A percentile compares a stretch with the other conserved stretches of the same genome.
phyloP scores from a whole-genome alignment of 2,797 vertebrate genomes.

The Cuculus canorus region DNA sequence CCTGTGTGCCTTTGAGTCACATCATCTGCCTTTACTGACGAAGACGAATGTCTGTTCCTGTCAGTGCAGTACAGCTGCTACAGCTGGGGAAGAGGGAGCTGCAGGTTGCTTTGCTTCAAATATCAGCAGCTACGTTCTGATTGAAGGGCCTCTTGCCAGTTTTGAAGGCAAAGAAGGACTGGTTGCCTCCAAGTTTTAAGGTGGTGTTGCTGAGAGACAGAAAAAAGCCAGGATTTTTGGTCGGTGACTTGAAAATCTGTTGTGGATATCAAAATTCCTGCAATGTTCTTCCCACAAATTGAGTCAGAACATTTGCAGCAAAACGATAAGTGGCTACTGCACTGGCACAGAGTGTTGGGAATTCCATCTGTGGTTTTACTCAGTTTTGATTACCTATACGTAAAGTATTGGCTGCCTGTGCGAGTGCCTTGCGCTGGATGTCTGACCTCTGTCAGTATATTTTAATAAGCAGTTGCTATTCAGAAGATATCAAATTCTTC shows the following conservation, averaged over 20 bases:
- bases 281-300: not conserved
- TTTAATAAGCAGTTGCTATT: not conserved
- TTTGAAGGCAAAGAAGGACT: constrained; percentile 7
- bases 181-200: not conserved
- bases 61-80: not conserved
- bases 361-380: not conserved
- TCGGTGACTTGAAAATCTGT: constrained; percentile 1
- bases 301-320: not conserved
- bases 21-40: not conserved
- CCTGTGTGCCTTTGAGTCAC: not conserved
- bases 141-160: not conserved
- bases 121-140: not conserved
- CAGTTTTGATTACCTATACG: not conserved
- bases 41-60: not conserved
- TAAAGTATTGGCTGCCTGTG: not conserved
- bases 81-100: not conserved
- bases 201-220: not conserved
- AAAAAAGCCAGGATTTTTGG: not conserved
- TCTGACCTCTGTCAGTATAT: not conserved
- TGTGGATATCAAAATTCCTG: not conserved
- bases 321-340: not conserved
- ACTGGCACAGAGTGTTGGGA: not conserved
- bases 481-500: not conserved
- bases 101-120: not conserved
- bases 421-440: not conserved